Base-by-base conservation (phyloP, 1,140 invertebrate species). In the Drosophila burlai region DNA sequence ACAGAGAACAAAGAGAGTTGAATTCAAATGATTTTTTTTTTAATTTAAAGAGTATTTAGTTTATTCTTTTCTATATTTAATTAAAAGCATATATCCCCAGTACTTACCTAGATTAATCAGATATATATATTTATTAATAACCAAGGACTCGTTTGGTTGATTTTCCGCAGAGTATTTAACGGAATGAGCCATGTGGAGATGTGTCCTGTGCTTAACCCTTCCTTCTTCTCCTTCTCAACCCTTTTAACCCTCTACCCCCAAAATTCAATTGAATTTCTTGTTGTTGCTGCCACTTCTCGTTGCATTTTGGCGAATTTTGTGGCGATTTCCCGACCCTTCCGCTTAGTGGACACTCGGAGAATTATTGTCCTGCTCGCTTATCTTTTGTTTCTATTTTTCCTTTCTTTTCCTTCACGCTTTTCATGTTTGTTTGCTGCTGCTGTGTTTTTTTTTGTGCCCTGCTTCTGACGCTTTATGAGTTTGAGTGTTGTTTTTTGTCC, bases 381-480 rank as follows among this genome's bases (percentile, higher is more conserved):
- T 68, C 67, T 55, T 61, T 73, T 73, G 69, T 73, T 73, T 61
- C 46, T 52, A 43, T 60, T 36, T 50, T 65, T 9, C 63, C 11
- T 58, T 72, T 72, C 36, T 34, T 58, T 71, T 72, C 58, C 52
- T 46, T 47, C 45, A 47, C 52, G 54, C 50, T 42, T 59, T 72
- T 58, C 29, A 40, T 52, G 59, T 42, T 36, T 60, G 52, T 60
- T 72, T 60, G 26, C 18, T 29, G 47, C 26, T 34, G 18, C 13
- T 45, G 16, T 18, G n/a, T 46, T 4, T 26, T 46, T 60, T 36
- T 26, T 59, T 73, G 67, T 21, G 34, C 67, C 31, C 69, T 73
- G 69, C 38, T 46, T 43, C 31, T 73, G 69, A 73, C 67, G 57
- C 67, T 73, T 73, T 73, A 73, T 73, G 69, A 73, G 69, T 71